Evolutionary conservation across 1,140 invertebrate genomes (phyloP).

Genomic region (Drosophila tani): DNA sequence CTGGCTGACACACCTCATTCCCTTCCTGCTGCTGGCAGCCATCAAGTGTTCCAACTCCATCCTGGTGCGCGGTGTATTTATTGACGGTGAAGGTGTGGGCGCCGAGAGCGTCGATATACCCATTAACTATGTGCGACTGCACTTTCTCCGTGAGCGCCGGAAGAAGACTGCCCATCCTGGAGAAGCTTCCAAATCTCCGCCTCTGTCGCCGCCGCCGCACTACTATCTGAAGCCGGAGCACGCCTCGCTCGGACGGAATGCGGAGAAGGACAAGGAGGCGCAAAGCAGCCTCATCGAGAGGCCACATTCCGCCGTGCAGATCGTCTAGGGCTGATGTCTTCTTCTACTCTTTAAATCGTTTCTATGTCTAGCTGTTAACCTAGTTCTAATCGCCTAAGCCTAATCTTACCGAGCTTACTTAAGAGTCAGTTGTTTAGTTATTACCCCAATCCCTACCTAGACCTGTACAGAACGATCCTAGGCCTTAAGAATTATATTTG

Average conservation of each 20-base stretch:
- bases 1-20: slow-evolving; percentile 91
- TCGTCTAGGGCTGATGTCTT: slow-evolving; percentile 46
- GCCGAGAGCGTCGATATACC: slow-evolving; percentile 93
- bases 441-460: slow-evolving; percentile 17
- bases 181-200: neutral
- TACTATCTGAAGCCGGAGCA: slow-evolving; percentile 68
- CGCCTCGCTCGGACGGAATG: slow-evolving; percentile 32
- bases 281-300: slow-evolving; percentile 77
- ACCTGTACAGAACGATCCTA: slow-evolving; percentile 57
- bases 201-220: slow-evolving; percentile 40
- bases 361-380: slow-evolving; percentile 59
- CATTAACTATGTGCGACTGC: slow-evolving; percentile 91
- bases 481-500: slow-evolving; percentile 29
- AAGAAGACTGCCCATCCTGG: slow-evolving; percentile 85
- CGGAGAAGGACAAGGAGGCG: slow-evolving; percentile 75
- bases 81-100: slow-evolving; percentile 92
- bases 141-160: slow-evolving; percentile 88
- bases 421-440: slow-evolving; percentile 49
- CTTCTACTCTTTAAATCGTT: slow-evolving; percentile 35
- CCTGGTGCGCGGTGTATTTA: slow-evolving; percentile 93
- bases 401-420: slow-evolving; percentile 73
- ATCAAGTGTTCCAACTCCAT: slow-evolving; percentile 94
- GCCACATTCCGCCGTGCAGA: slow-evolving; percentile 52
- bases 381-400: slow-evolving; percentile 64
- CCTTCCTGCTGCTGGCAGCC: slow-evolving; percentile 90